Evolutionary conservation across 1,140 invertebrate genomes (phyloP).

Genomic region (Orchesella cincta): DNA sequence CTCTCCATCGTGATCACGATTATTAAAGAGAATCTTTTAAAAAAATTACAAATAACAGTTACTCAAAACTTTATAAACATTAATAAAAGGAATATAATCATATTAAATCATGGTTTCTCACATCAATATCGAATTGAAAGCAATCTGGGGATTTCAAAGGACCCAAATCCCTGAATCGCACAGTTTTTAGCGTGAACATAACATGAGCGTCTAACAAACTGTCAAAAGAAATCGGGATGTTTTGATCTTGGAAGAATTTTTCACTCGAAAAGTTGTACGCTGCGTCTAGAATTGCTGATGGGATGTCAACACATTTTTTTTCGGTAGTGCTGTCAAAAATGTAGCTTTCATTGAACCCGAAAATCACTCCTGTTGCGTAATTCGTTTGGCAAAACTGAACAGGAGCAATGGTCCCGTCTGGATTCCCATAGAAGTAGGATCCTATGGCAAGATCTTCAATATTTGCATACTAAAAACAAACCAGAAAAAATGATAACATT

Average conservation of each 20-base stretch:
- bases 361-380: constrained; percentile 78
- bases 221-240: constrained; percentile 72
- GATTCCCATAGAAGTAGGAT: constrained; percentile 78
- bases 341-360: constrained; percentile 87
- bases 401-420: constrained; percentile 68
- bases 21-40: constrained; percentile 76
- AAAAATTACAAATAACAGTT: background rate
- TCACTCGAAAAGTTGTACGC: constrained; percentile 61
- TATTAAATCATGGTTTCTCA: constrained; percentile 49
- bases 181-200: constrained; percentile 79
- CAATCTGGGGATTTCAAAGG: constrained; percentile 84
- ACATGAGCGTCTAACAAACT: constrained; percentile 71
- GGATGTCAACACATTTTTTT: background rate
- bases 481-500: constrained; percentile 25
- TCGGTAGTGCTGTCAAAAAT: constrained; percentile 80
- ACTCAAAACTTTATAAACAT: background rate
- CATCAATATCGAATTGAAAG: constrained; percentile 75
- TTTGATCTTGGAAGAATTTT: constrained; percentile 63
- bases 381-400: constrained; percentile 74
- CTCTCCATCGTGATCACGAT: constrained; percentile 91
- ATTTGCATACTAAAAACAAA: constrained; percentile 69
- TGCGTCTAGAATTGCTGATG: background rate
- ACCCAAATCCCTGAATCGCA: constrained; percentile 81
- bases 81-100: too few relatives aligned
- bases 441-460: constrained; percentile 76